Base-by-base conservation (phyloP, 2,113 vertebrate species). In the Agelaius phoeniceus region DNA sequence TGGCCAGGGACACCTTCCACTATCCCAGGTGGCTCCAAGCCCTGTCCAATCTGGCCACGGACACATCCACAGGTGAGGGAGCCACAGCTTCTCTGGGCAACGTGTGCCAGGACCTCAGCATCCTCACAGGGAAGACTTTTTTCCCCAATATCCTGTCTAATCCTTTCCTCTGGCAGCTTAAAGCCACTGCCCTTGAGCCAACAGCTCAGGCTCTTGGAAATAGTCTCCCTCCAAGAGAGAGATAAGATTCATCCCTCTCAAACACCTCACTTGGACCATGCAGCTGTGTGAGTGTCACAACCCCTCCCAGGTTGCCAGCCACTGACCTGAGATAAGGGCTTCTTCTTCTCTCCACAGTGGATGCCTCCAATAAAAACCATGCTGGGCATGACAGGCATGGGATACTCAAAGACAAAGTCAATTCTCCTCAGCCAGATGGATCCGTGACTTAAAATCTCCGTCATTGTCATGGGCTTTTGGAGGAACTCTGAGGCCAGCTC, bases 371-470 rank as follows among this genome's bases (percentile, higher is more conserved):
- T 97, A 35, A 98, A 97, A 37, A 98, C 44, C 72, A 98, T 91
- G 31, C 98, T 99, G 30, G 98, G 98, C 98, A 99, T 98, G 46
- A 98, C 39, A 4, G 98, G 98, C 21, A 96, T 97, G 11, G 99
- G 98, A 27, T 97, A 97, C 27, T 99, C 98, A 12, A 99, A 90
- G 7, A 95, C 98, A 87, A 99, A 98, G 94, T 99, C 98, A 0
- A 95, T 76, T 77, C 98, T 98, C 63, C 98, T 84, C 77, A 99
- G 96, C 98, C 98, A 98, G 69, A 99, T 6, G 2, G 97, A 97
- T 41, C 97, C 97, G 7, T 97, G 55, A 76, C 94, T 93, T 51
- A 99, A 18, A 9, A 99, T 96, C 10, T 98, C 95, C 2, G 69
- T 85, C 23, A 99, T 57, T 3, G 98, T 98, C 58, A 98, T 61